These are phyloP conservation scores for Bimastos eiseni DNA, from an alignment of 2,888 invertebrate genomes.

Conservation along the genomic window DNA sequence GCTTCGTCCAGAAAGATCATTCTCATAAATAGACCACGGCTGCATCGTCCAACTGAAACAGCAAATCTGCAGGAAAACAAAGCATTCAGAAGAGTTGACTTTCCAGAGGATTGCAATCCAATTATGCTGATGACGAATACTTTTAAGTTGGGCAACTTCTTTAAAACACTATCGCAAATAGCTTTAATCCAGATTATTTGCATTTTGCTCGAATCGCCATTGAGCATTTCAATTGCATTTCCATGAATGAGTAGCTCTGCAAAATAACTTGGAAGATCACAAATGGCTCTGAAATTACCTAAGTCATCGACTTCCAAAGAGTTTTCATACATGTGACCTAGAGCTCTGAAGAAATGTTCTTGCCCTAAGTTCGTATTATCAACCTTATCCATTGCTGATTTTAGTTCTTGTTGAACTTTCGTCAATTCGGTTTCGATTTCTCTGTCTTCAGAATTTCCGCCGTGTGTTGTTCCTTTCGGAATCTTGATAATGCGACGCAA, in stretches of 20 bases:
- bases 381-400: not conserved
- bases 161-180: conserved; percentile 2
- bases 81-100: not conserved
- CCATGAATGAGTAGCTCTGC: not conserved
- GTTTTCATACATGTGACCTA: not conserved
- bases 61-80: conserved; percentile 19
- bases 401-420: not conserved
- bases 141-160: not conserved
- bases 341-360: not conserved
- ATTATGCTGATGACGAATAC: conserved; percentile 7
- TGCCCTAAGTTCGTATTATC: not conserved
- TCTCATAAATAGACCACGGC: conserved; percentile 10
- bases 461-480: not conserved
- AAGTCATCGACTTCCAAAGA: not conserved
- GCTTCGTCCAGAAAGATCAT: not conserved
- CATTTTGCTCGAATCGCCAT: not conserved
- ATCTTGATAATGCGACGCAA: not conserved
- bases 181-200: not conserved
- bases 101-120: not conserved
- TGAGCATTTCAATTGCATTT: conserved; percentile 9
- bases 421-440: not conserved
- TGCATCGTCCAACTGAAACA: conserved; percentile 16
- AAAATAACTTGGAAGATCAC: not conserved
- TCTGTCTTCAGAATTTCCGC: not conserved
- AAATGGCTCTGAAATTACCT: not conserved